Percentiles rank a stretch among this genome's conserved stretches.
phyloP scores from a whole-genome alignment of 2,888 invertebrate genomes.

The Limnephilus marmoratus region DNA sequence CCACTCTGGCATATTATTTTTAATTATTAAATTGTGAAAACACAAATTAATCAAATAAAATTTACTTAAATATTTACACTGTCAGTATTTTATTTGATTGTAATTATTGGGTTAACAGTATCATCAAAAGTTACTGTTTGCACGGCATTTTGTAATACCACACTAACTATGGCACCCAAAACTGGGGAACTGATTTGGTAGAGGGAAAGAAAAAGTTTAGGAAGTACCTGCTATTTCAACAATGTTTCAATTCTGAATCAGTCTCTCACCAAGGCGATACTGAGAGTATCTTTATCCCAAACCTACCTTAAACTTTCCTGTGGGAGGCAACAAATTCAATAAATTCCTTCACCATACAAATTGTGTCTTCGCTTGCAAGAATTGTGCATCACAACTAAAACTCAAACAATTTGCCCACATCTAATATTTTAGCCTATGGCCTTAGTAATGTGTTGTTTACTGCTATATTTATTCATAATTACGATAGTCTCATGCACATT shows the following conservation, averaged over 20 bases:
- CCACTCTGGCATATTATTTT: too few relatives aligned
- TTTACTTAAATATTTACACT: background rate
- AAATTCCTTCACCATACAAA: background rate
- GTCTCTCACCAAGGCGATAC: background rate
- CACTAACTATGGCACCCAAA: background rate
- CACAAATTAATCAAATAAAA: too few relatives aligned
- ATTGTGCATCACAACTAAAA: slow-evolving; percentile 17
- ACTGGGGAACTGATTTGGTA: background rate
- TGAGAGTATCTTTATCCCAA: background rate
- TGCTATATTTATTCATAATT: background rate
- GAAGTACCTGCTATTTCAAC: background rate
- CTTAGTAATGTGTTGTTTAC: background rate
- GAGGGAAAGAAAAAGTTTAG: background rate
- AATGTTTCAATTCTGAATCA: background rate
- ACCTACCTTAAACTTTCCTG: slow-evolving; percentile 14
- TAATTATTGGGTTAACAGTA: background rate
- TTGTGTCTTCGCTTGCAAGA: background rate
- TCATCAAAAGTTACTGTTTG: background rate
- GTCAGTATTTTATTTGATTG: background rate
- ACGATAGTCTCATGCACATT: background rate
- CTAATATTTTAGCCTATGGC: slow-evolving; percentile 2
- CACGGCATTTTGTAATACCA: background rate
- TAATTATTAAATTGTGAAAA: too few relatives aligned
- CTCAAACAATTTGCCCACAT: background rate
- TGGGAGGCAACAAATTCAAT: background rate